Evolutionary conservation across 2,797 vertebrate species (phyloP).

Genomic region (Tapera naevia): DNA sequence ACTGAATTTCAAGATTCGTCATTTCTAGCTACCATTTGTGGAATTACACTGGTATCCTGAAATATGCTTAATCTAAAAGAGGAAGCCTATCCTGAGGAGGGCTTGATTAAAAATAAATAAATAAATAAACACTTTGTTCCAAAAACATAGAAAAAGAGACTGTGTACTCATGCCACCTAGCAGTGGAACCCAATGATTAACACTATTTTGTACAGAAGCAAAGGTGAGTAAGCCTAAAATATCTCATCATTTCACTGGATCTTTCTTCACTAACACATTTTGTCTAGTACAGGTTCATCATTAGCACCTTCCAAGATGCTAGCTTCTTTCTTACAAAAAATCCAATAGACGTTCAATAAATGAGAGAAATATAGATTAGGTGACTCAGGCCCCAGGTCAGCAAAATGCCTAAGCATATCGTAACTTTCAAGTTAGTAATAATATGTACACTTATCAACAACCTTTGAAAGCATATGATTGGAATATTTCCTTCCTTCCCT

Average conservation of each 20-base stretch:
- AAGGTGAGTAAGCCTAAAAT: neutral
- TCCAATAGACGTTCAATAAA: neutral
- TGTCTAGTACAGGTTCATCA: neutral
- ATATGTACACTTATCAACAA: neutral
- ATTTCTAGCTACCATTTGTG: neutral
- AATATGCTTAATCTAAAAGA: neutral
- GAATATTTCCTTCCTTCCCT: neutral
- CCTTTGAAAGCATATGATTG: neutral
- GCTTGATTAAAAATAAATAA: neutral
- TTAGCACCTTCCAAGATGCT: neutral
- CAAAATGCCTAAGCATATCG: neutral
- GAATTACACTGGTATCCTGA: neutral
- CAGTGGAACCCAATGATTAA: neutral
- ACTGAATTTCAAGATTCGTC: neutral
- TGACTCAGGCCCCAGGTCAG: neutral
- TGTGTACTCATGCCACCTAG: neutral
- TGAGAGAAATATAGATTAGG: neutral
- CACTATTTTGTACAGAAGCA: neutral
- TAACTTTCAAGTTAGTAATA: neutral
- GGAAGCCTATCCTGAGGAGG: neutral
- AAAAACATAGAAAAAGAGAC: slow-evolving; percentile 17
- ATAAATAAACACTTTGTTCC: neutral
- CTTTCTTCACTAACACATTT: neutral
- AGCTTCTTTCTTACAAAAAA: neutral
- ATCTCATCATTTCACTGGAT: neutral